Base-by-base conservation (phyloP, 1,140 invertebrate species). In the Helicoverpa armigera region DNA sequence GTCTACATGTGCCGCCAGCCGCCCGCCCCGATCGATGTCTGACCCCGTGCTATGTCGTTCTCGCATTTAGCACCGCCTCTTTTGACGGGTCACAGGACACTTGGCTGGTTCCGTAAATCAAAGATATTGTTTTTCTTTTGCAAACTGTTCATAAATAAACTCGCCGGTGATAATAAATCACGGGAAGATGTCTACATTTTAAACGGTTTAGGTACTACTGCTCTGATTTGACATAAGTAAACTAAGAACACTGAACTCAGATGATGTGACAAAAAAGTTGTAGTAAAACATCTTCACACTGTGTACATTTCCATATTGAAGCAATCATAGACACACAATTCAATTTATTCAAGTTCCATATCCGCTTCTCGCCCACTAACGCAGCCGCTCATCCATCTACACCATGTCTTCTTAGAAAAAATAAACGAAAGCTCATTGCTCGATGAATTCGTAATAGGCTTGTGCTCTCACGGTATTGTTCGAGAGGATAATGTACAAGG, bases 31-130 rank as follows among this genome's bases (percentile, higher is more conserved):
- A 92, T 92, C 91, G 92, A 92, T 91, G 86, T 80, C 85, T 92
- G 91, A 91, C 91, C 92, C 87, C 90, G 89, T 84, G 86, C 89
- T 86, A 89, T 86, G 85, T 90, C 83, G 87, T 89, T 88, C 88
- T 89, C 87, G 88, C 80, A 83, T 87, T 86, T 87, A 88, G 81
- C 87, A 86, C 80, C 86, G 82, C 82, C 82, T 87, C 84, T 84
- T 87, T 87, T 88, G 83, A 86, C 80, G 85, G 82, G 85, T 87
- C 85, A 83, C 82, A 84, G 85, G 74, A 82, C 83, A 76, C 83
- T 82, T 77, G 74, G 51, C 60, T 54, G 56, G 4, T 76, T 79
- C 50, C n/a, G 1, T 67, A 35, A 35, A 35, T 43, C 23, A 63
- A 63, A 35, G 31, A 35, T 14, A 63, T 35, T 43, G 61, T 13